Conservation (phyloP, 2,113 vertebrate species). For the Elgaria multicarinata region DNA sequence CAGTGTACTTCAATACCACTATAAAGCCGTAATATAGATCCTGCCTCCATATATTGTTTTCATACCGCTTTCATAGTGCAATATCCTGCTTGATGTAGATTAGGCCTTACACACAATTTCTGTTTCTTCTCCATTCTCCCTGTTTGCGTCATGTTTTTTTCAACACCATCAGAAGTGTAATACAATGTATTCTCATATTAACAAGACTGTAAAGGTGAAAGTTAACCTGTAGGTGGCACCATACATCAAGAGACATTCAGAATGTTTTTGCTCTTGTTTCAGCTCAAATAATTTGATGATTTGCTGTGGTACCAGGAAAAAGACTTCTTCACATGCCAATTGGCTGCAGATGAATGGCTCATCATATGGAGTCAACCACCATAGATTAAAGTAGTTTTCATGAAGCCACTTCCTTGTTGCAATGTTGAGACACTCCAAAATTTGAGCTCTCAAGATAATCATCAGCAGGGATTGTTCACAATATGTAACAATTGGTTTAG, state of each 20-base stretch:
- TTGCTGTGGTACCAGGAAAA: background rate
- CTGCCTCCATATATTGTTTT: too few relatives aligned
- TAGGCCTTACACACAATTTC: too few relatives aligned
- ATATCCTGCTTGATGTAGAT: too few relatives aligned
- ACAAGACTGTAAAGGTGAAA: background rate
- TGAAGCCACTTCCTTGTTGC: background rate
- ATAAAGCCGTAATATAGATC: too few relatives aligned
- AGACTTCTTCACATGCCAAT: background rate
- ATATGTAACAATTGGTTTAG: background rate
- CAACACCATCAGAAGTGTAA: too few relatives aligned
- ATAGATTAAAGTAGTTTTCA: background rate
- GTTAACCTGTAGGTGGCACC: constrained; percentile 20
- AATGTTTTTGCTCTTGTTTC: background rate
- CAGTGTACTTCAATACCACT: too few relatives aligned
- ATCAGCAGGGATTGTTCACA: background rate
- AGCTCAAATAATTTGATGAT: background rate
- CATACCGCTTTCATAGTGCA: too few relatives aligned
- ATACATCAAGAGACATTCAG: background rate
- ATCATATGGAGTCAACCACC: background rate
- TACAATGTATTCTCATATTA: background rate
- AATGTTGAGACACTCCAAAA: background rate
- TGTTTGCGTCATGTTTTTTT: background rate
- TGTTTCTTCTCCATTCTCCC: background rate
- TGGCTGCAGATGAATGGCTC: background rate
- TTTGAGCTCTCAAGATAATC: background rate